phyloP scores from a whole-genome alignment of 2,113 vertebrate genomes.

The Petaurus breviceps region DNA sequence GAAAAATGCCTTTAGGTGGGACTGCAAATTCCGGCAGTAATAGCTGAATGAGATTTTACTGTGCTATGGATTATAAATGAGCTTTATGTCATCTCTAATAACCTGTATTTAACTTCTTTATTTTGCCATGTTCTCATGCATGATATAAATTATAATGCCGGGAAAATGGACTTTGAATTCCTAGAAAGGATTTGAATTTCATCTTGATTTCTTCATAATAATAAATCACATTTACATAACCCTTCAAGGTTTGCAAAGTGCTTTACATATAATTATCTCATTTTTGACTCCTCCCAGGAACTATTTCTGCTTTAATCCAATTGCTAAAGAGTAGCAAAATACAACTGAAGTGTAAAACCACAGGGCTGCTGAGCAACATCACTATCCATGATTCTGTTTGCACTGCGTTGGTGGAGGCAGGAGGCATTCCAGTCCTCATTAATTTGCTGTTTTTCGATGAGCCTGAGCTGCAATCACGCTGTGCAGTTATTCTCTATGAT shows the following conservation, averaged over 20 bases:
- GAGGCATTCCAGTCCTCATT: slow-evolving; percentile 81
- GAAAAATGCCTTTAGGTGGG: background rate
- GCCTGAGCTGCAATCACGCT: slow-evolving; percentile 84
- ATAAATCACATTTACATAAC: background rate
- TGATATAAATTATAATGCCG: background rate
- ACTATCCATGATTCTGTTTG: slow-evolving; percentile 75
- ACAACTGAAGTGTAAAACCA: slow-evolving; percentile 79
- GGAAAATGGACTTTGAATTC: background rate
- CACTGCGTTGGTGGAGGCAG: slow-evolving; percentile 74
- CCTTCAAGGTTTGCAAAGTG: background rate
- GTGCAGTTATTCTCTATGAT: slow-evolving; percentile 84
- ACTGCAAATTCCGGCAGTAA: background rate
- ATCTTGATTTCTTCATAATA: background rate
- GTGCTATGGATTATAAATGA: no score
- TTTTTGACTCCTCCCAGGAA: slow-evolving; percentile 72
- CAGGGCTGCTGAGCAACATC: slow-evolving; percentile 85
- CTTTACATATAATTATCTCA: background rate
- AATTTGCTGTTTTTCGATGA: slow-evolving; percentile 74
- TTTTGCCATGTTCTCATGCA: background rate
- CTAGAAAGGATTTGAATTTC: background rate
- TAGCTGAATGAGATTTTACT: background rate
- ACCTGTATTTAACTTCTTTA: background rate
- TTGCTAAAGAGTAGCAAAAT: slow-evolving; percentile 75
- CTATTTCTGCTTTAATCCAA: slow-evolving; percentile 81
- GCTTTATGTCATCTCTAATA: background rate